Conservation (phyloP, 2,888 invertebrate species). For the Smittia sp. region DNA sequence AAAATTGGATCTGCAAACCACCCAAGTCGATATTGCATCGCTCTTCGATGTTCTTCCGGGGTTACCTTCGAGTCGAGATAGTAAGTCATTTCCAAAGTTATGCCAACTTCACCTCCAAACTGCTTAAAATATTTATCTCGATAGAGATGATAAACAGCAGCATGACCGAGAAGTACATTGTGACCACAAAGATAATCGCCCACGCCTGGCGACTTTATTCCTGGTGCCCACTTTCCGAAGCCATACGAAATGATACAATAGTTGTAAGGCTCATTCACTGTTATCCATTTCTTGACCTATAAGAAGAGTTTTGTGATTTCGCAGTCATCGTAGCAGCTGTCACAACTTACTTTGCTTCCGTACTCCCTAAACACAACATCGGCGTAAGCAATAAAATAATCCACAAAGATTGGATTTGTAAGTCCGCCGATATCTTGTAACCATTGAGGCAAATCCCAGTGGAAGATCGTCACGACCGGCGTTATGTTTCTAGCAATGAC, state of each 20-base stretch:
- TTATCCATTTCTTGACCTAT: slow-evolving; percentile 56
- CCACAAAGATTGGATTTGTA: slow-evolving; percentile 52
- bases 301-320: slow-evolving; percentile 46
- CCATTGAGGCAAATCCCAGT: slow-evolving; percentile 58
- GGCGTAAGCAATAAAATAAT: slow-evolving; percentile 58
- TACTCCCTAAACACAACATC: slow-evolving; percentile 53
- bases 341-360: slow-evolving; percentile 56
- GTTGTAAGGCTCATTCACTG: slow-evolving; percentile 59
- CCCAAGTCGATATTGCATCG: slow-evolving; percentile 8
- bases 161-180: slow-evolving; percentile 59
- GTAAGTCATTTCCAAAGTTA: slow-evolving; percentile 44
- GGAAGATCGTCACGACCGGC: slow-evolving; percentile 60
- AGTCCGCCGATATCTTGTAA: slow-evolving; percentile 60
- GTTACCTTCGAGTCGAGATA: slow-evolving; percentile 43
- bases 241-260: slow-evolving; percentile 53
- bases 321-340: slow-evolving; percentile 53
- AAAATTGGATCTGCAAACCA: slow-evolving; percentile 51
- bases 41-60: slow-evolving; percentile 13
- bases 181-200: slow-evolving; percentile 59
- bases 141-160: slow-evolving; percentile 54
- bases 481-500: slow-evolving; percentile 60
- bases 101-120: slow-evolving; percentile 44
- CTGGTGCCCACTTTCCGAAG: slow-evolving; percentile 50
- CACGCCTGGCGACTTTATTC: slow-evolving; percentile 52
- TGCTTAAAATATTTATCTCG: slow-evolving; percentile 47